phyloP scores from a whole-genome alignment of 2,113 vertebrate genomes.

The Notechis scutatus region DNA sequence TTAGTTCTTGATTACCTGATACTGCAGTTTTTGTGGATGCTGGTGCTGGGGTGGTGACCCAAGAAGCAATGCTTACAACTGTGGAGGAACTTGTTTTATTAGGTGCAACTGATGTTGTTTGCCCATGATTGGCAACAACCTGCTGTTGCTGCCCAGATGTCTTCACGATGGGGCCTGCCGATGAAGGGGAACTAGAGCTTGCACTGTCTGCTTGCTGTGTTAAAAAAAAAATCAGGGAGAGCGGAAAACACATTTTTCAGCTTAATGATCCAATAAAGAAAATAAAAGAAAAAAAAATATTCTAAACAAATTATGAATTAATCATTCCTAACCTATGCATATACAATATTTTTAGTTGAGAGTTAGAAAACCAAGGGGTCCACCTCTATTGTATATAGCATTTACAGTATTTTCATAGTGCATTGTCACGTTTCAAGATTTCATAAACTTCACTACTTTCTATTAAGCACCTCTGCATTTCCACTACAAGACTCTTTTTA shows the following conservation, averaged over 20 bases:
- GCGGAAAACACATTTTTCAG: background rate
- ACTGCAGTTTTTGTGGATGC: conserved; percentile 81
- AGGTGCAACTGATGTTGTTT: conserved; percentile 47
- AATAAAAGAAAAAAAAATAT: background rate
- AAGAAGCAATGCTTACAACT: conserved; percentile 73
- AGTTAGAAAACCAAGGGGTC: background rate
- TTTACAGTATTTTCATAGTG: background rate
- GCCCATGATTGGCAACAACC: conserved; percentile 63
- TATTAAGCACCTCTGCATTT: background rate
- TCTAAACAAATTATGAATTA: background rate
- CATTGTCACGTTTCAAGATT: background rate
- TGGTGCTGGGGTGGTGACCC: conserved; percentile 69
- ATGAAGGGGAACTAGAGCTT: conserved; percentile 53
- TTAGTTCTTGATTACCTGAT: conserved; percentile 74
- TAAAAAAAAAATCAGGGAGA: conserved; percentile 15
- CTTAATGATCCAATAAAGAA: background rate
- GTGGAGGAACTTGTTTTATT: conserved; percentile 63
- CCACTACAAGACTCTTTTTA: background rate
- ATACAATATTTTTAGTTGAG: background rate
- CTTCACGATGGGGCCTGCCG: conserved; percentile 59
- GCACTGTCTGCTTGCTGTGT: conserved; percentile 60
- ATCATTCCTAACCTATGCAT: background rate
- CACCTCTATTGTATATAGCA: background rate
- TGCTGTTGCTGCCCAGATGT: conserved; percentile 65
- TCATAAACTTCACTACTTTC: background rate